Percentiles rank a stretch among this genome's conserved stretches.
Conservation (phyloP, 2,113 vertebrate genomes). For the Chaetura pelagica region DNA sequence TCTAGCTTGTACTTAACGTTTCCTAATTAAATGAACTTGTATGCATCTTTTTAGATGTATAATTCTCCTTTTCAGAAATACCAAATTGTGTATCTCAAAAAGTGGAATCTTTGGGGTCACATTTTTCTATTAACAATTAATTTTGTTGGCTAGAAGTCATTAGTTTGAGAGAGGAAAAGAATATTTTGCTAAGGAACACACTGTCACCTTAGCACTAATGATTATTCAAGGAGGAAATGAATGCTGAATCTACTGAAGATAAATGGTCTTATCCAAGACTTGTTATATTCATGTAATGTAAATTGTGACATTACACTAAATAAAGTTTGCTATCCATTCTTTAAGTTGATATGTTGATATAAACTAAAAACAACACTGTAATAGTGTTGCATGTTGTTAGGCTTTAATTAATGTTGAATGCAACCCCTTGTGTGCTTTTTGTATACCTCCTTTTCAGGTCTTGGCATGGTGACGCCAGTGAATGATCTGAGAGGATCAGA, state of each 20-base stretch:
- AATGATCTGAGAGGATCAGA: slow-evolving; percentile 96
- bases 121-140: not conserved
- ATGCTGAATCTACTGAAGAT: not conserved
- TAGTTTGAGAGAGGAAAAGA: not conserved
- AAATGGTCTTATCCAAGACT: not conserved
- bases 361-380: not conserved
- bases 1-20: not conserved
- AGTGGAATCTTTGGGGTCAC: not conserved
- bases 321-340: not conserved
- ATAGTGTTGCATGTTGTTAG: not conserved
- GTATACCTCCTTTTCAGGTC: slow-evolving; percentile 77
- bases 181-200: not conserved
- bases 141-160: not conserved
- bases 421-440: not conserved
- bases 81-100: not conserved
- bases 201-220: not conserved
- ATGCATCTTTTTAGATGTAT: not conserved
- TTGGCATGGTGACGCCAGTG: slow-evolving; percentile 98
- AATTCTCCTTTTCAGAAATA: not conserved
- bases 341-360: not conserved
- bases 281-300: not conserved
- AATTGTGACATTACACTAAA: not conserved
- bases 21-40: not conserved
- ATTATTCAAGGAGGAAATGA: not conserved
- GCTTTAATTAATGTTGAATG: not conserved